Percentiles rank a stretch among this genome's conserved stretches.
These are phyloP conservation scores for Rousettus madagascariensis DNA, from an alignment of 2,797 vertebrate species.

Conservation along the genomic window DNA sequence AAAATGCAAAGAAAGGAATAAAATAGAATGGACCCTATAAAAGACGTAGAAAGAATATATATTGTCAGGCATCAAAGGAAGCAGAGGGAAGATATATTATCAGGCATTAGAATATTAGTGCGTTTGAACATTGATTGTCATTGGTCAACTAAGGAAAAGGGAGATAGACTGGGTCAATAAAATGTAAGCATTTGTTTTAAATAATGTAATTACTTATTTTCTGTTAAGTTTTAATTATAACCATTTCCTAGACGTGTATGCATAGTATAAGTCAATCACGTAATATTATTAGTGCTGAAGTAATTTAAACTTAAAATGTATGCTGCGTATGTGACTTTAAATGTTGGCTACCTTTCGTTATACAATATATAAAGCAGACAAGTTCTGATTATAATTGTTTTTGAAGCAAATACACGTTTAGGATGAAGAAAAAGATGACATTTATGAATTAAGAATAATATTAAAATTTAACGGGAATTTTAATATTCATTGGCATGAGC, in stretches of 20 bases:
- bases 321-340: not conserved
- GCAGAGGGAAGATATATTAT: not conserved
- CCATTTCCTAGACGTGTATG: not conserved
- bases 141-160: not conserved
- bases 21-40: not conserved
- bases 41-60: not conserved
- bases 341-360: slow-evolving; percentile 24
- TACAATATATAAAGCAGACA: not conserved
- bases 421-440: not conserved
- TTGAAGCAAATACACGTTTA: not conserved
- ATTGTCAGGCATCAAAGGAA: not conserved
- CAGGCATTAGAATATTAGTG: not conserved
- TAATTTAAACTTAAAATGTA: slow-evolving; percentile 30
- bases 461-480: slow-evolving; percentile 39
- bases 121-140: not conserved
- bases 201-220: slow-evolving; percentile 21
- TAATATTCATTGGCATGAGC: slow-evolving; percentile 1
- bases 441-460: not conserved
- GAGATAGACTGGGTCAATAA: not conserved
- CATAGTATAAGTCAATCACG: not conserved
- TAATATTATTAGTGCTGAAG: not conserved
- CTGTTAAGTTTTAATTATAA: not conserved
- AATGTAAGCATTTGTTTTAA: not conserved
- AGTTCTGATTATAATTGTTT: not conserved
- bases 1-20: not conserved